phyloP scores from a whole-genome alignment of 2,888 invertebrate genomes.

The Norana najaformis region DNA sequence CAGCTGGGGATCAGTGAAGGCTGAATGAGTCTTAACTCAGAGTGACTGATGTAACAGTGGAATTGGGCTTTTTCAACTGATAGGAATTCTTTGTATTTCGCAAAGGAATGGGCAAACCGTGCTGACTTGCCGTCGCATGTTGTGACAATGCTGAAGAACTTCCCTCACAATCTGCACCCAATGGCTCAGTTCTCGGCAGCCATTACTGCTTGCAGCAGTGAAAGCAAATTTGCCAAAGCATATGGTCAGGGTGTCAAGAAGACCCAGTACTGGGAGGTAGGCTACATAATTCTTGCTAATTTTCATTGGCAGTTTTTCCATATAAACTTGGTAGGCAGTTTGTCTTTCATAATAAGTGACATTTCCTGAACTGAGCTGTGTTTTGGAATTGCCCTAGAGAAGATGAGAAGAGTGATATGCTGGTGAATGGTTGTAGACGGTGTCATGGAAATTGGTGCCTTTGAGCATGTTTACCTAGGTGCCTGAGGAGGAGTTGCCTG shows the following conservation, averaged over 20 bases:
- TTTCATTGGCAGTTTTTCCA: too few species aligned
- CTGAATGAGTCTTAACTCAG: background rate
- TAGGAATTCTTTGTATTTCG: background rate
- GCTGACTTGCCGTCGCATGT: constrained; percentile 90
- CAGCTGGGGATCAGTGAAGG: too few species aligned
- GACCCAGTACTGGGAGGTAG: constrained; percentile 84
- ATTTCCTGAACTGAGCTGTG: background rate
- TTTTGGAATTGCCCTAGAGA: background rate
- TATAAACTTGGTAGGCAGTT: background rate
- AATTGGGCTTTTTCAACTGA: too few species aligned
- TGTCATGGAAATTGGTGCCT: too few species aligned
- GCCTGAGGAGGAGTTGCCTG: too few species aligned
- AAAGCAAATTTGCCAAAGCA: constrained; percentile 87
- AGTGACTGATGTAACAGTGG: too few species aligned
- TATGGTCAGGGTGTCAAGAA: constrained; percentile 86
- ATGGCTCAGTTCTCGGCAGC: constrained; percentile 93
- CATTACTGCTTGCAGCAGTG: constrained; percentile 85
- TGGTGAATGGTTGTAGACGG: background rate
- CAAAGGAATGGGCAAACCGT: constrained; percentile 80
- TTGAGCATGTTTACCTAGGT: too few species aligned
- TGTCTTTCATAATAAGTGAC: background rate
- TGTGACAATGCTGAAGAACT: constrained; percentile 87
- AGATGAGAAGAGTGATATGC: background rate
- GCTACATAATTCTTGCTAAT: constrained; percentile 20
- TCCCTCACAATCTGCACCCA: constrained; percentile 85